Percentiles rank a stretch among this genome's conserved stretches.
Conservation (phyloP, 2,113 vertebrate species). For the Scomber scombrus region DNA sequence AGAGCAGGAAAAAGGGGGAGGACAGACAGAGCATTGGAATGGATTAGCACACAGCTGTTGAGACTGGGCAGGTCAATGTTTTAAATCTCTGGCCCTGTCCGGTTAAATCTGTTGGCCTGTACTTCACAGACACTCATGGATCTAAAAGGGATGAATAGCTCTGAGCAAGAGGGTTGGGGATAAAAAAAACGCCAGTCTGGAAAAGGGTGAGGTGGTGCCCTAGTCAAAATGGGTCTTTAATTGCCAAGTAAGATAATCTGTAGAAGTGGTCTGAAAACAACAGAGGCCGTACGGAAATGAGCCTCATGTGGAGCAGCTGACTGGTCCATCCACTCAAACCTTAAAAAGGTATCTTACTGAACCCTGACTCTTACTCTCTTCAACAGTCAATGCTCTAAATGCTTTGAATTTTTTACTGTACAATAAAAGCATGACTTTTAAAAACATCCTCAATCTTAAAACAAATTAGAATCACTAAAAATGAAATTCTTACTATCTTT, state of each 20-base stretch:
- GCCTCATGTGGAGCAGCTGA: constrained; percentile 40
- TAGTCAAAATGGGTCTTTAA: constrained; percentile 43
- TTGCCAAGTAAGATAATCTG: constrained; percentile 47
- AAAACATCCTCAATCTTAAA: constrained; percentile 5
- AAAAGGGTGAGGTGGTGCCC: constrained; percentile 18
- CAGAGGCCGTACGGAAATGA: constrained; percentile 24
- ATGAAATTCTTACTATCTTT: not conserved
- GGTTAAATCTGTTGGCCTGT: constrained; percentile 71
- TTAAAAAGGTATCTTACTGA: not conserved
- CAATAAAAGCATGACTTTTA: not conserved
- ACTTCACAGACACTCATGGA: constrained; percentile 60
- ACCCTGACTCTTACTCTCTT: not conserved
- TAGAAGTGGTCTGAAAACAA: constrained; percentile 49
- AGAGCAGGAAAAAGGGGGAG: constrained; percentile 65
- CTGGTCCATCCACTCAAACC: not conserved
- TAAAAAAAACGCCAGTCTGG: constrained; percentile 26
- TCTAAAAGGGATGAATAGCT: constrained; percentile 60
- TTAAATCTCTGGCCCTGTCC: constrained; percentile 76
- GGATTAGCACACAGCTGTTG: constrained; percentile 78
- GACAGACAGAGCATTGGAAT: constrained; percentile 69
- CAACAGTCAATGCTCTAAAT: not conserved
- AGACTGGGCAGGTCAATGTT: constrained; percentile 73
- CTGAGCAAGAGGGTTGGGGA: constrained; percentile 40
- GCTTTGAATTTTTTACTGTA: not conserved
- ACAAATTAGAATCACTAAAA: not conserved